Evolutionary conservation across 23 tunicate genomes (phyloP), one percentile per base, ranked within the genome.

Genomic region (Halocynthia aurantium): DNA sequence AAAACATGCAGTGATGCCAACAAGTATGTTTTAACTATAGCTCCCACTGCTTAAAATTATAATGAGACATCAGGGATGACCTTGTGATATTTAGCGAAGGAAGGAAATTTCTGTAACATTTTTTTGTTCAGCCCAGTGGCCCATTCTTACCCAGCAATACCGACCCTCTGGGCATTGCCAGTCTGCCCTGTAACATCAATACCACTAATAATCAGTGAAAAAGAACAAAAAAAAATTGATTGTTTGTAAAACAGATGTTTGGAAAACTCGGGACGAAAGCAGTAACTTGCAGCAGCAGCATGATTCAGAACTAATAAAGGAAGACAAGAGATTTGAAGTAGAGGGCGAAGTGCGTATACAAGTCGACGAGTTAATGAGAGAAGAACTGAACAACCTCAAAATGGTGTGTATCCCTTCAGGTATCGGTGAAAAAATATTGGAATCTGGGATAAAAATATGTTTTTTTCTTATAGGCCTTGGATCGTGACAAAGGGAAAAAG

Each of bases 301-400:
- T 68, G 99, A 96, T 61, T 65, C 66, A 6, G 87, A 78, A 22
- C 55, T 96, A n/a, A 96, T 96, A 51, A 96, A 96, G 63, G 99
- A 96, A 79, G 88, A 78, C 56, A 96, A 96, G 69, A 76, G 96
- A 76, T 61, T 96, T 21, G 99, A 96, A 80, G 99, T 96, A 61
- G 99, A 96, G 61, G 77, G 81, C 58, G 96, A 85, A 76, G 77
- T 96, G 7, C 75, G 99, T 52, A 7, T 85, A 7, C 96, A 96
- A 78, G 99, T 96, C 15, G 99, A 96, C 85, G 99, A 89, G 68
- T 64, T 96, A 10, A 96, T 96, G 99, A 75, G 99, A 64, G 99
- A 96, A 73, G 99, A 96, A 76, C 80, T 96, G 55, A 86, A 73
- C 78, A 96, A 96, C 69, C 84, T 96, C 51, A 96, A 96, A 83